Evolutionary conservation across 2,797 vertebrate genomes (phyloP), one percentile per base, ranked within the genome.

Genomic region (Enteromius mattozi): DNA sequence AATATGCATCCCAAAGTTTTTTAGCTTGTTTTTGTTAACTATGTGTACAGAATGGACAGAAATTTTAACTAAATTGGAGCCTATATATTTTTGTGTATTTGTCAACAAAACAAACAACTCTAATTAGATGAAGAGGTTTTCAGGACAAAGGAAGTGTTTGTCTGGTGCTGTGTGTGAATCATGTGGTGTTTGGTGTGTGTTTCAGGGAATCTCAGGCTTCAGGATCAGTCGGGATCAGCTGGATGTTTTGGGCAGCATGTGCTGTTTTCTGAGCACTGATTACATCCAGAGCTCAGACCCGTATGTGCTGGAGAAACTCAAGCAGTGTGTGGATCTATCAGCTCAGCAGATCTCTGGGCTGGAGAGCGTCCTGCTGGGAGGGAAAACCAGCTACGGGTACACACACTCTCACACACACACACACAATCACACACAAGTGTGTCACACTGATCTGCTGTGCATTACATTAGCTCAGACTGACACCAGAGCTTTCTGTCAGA

Each of bases 231-330:
- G 6, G 4, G 87, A 88, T 0, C 86, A 91, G 2, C 19, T 95
- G 47, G 40, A 74, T 0, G 91, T 95, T 74, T 47, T 96, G 88
- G 95, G 95, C 17, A 93, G 91, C 89, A 95, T 96, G 94, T 90
- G 90, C 85, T 96, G 95, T 89, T 70, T 45, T 19, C 59, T 96
- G 69, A 77, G 89, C 1, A 61, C 75, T 0, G 72, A 89, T 40
- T 94, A 92, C 91, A 94, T 95, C 71, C 0, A 42, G 63, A 90
- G 90, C 82, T 95, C 95, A 0, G 86, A 95, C 83, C 71, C 90
- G 0, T 91, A 87, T 70, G 89, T 96, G 66, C 35, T 96, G 91
- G 93, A 94, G 66, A 90, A 88, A 13, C 91, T 96, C 1, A 92
- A 92, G 4, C 88, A 30, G 88, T 96, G 95, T 59, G 4, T 66